Percentiles rank a stretch among this genome's conserved stretches.
phyloP scores from a whole-genome alignment of 2,113 vertebrate species.

The Cavia porcellus region DNA sequence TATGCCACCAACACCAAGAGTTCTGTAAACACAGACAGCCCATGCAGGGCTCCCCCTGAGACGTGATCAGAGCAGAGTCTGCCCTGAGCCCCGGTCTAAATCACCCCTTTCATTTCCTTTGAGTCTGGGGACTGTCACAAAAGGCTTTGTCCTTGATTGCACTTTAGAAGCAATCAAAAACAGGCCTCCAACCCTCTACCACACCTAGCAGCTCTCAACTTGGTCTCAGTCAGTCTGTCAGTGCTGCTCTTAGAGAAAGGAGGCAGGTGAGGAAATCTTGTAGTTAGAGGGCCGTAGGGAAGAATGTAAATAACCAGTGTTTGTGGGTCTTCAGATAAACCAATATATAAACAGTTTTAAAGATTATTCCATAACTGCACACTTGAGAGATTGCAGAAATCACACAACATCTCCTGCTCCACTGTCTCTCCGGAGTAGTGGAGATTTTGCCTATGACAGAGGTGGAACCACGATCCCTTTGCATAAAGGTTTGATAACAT shows the following conservation, averaged over 20 bases:
- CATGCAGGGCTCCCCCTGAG: not conserved
- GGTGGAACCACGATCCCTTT: not conserved
- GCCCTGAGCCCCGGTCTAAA: not conserved
- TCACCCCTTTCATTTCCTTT: not conserved
- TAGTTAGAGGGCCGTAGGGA: not conserved
- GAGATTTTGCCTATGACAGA: not conserved
- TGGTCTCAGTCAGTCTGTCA: not conserved
- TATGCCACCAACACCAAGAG: not conserved
- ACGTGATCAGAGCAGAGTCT: not conserved
- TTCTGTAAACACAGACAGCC: not conserved
- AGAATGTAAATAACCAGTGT: not conserved
- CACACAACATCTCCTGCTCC: not conserved
- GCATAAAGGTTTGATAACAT: not conserved
- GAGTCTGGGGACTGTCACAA: not conserved
- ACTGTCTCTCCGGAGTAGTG: not conserved
- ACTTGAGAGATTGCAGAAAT: constrained; percentile 9
- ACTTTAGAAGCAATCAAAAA: rapidly evolving
- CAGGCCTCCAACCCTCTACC: not conserved
- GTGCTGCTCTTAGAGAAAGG: not conserved
- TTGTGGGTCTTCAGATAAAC: not conserved
- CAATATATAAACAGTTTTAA: not conserved
- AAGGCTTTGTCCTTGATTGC: not conserved
- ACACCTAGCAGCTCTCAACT: not conserved
- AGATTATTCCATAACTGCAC: not conserved
- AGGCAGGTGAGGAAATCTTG: not conserved